A percentile compares a stretch with the other conserved stretches of the same genome.
phyloP scores from a whole-genome alignment of 2,888 invertebrate genomes.

The Pterostichus niger region DNA sequence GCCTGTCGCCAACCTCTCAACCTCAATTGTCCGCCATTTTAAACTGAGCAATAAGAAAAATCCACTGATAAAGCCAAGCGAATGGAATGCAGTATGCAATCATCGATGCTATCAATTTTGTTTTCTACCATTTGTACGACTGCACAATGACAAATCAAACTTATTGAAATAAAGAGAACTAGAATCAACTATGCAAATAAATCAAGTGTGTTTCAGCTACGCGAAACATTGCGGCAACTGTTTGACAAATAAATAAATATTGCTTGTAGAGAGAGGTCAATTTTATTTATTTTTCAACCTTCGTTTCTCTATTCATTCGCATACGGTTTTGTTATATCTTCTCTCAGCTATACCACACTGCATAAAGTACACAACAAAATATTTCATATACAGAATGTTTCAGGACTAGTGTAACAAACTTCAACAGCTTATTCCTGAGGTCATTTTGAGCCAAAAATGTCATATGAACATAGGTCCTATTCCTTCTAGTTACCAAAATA shows the following conservation, averaged over 20 bases:
- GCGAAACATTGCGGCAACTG: constrained; percentile 24
- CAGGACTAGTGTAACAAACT: too few relatives aligned
- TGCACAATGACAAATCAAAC: constrained; percentile 43
- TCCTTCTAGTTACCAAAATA: too few relatives aligned
- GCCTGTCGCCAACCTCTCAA: not conserved
- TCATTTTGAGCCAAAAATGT: too few relatives aligned
- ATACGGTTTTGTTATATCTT: too few relatives aligned
- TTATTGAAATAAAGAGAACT: constrained; percentile 26
- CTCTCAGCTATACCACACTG: too few relatives aligned
- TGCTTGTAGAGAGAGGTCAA: not conserved
- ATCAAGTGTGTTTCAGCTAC: constrained; percentile 38
- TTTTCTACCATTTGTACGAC: constrained; percentile 3
- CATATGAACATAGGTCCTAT: too few relatives aligned
- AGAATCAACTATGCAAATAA: constrained; percentile 38
- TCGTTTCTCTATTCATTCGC: too few relatives aligned
- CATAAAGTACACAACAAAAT: too few relatives aligned
- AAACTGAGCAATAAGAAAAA: constrained; percentile 43
- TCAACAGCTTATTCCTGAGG: too few relatives aligned
- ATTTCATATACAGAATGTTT: too few relatives aligned
- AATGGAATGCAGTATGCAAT: constrained; percentile 21
- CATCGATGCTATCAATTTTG: constrained; percentile 15
- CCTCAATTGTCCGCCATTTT: constrained; percentile 56
- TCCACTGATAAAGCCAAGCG: constrained; percentile 26
- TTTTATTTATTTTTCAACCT: constrained; percentile 19
- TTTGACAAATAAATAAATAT: constrained; percentile 34